Evolutionary conservation across 2,888 invertebrate species (phyloP), one percentile per base, ranked within the genome.

Genomic region (Enchytraeus crypticus): DNA sequence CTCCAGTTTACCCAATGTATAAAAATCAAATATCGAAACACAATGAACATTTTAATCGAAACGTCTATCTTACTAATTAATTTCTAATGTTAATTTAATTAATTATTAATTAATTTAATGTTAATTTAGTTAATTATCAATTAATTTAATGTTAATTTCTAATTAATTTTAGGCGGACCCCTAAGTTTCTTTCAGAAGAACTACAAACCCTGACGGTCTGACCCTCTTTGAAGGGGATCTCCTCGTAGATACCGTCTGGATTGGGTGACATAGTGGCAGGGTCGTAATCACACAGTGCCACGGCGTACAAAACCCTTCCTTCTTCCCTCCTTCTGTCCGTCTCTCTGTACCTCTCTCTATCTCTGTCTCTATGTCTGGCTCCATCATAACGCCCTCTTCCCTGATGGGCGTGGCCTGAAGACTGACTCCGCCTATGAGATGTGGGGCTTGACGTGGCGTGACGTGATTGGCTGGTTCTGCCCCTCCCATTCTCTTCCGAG

Each of bases 211-310:
- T 95, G 70, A 99, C 93, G 51, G 92, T 87, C 75, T 98, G 96
- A 64, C 96, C 95, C 82, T 96, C 96, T 73, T 88, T 86, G 80
- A 99, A 99, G 21, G 95, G 91, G 70, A 99, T 82, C 80, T 98
- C 98, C 80, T 98, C 98, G 70, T 93, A 92, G 79, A 92, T 90
- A 51, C 91, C 93, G 74, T 96, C 96, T 49, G 96, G 95, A 83
- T 99, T 98, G 0, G 98, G 98, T 66, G 96, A 97, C 97, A 98
- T 98, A 34, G 90, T 90, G 57, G 87, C 86, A 14, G 97, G 96
- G 81, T 97, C 92, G 80, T 98, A 99, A 80, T 98, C 95, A 81
- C 93, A 98, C 66, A 97, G 84, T 8, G 97, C 97, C 64, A 93
- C 87, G 81, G 96, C 95, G 62, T 53, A 59, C 14, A 45, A 18